Percentiles rank a stretch among this genome's conserved stretches.
phyloP scores from a whole-genome alignment of 2,797 vertebrate species.

The Florisuga fusca region DNA sequence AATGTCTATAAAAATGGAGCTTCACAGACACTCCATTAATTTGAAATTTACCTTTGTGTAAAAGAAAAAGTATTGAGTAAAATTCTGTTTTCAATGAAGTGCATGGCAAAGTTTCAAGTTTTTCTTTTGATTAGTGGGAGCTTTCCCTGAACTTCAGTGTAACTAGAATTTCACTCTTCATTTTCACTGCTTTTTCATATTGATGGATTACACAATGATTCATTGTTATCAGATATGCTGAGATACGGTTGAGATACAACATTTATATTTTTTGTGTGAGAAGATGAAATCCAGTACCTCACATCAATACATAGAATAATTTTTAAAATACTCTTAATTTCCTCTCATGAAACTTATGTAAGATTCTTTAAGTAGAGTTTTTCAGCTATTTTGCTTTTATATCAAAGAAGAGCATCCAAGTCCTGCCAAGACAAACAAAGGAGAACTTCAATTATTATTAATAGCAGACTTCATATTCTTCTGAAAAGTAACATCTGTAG shows the following conservation, averaged over 20 bases:
- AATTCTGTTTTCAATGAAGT: neutral
- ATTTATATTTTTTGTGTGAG: neutral
- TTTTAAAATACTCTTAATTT: neutral
- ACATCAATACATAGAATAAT: neutral
- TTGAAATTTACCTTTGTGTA: neutral
- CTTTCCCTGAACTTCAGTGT: neutral
- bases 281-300: neutral
- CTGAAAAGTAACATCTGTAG: slow-evolving; percentile 11
- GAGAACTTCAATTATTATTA: neutral
- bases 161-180: neutral
- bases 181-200: neutral
- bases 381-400: neutral
- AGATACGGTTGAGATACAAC: neutral
- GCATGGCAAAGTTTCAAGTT: neutral
- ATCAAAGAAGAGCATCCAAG: neutral
- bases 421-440: slow-evolving; percentile 18
- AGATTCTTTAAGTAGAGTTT: neutral
- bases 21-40: neutral
- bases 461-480: neutral
- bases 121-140: neutral
- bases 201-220: neutral
- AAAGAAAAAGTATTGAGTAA: neutral
- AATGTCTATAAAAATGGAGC: neutral
- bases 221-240: neutral
- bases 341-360: neutral